Evolutionary conservation across 2,797 vertebrate genomes (phyloP).

Genomic region (Sebastes itinus): DNA sequence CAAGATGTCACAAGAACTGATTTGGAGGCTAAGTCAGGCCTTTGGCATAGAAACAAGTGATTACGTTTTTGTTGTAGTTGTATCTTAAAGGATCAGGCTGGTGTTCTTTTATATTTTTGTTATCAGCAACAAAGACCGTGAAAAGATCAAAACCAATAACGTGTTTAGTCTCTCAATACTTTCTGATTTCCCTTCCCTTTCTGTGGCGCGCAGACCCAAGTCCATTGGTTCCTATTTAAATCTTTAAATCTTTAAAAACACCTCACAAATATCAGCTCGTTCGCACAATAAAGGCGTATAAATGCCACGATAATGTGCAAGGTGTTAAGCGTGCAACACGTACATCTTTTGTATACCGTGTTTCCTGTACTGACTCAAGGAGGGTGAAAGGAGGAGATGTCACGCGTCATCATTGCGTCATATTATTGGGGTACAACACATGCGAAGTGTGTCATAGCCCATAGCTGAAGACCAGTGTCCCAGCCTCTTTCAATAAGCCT

Average conservation of each 20-base stretch:
- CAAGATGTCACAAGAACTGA: neutral
- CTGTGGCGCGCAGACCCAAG: neutral
- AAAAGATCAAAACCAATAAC: neutral
- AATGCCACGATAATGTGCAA: too few relatives aligned
- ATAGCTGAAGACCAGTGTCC: too few relatives aligned
- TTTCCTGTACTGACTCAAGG: too few relatives aligned
- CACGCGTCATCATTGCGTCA: too few relatives aligned
- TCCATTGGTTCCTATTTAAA: neutral
- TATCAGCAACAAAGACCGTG: neutral
- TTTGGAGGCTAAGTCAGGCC: neutral
- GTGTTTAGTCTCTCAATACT: neutral
- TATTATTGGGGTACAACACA: too few relatives aligned
- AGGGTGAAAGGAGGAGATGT: too few relatives aligned
- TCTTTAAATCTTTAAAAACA: neutral
- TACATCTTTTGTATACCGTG: too few relatives aligned
- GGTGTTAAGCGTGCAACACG: too few relatives aligned
- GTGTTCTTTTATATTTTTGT: neutral
- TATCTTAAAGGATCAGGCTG: neutral
- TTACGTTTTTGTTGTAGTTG: neutral
- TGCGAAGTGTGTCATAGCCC: too few relatives aligned
- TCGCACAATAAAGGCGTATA: too few relatives aligned
- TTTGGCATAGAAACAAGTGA: neutral
- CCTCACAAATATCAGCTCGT: neutral
- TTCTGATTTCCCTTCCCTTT: neutral
- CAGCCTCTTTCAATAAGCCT: too few relatives aligned